Conservation (phyloP, 2,797 vertebrate genomes). For the Semotilus atromaculatus region DNA sequence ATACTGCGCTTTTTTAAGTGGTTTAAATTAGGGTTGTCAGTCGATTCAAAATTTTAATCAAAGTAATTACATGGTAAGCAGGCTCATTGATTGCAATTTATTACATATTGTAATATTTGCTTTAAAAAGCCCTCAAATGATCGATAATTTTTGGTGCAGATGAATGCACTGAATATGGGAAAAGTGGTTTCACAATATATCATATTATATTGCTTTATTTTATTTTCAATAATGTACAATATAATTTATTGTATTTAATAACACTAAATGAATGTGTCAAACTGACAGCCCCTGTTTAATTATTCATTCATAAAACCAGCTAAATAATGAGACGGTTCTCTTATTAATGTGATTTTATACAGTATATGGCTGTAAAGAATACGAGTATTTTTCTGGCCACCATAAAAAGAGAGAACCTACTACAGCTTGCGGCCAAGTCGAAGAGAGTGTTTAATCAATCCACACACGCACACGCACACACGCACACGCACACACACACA, state of each 20-base stretch:
- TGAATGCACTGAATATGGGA: not conserved
- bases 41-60: not conserved
- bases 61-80: slow-evolving; percentile 20
- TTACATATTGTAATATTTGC: not conserved
- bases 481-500: not conserved
- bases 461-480: not conserved
- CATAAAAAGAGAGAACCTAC: slow-evolving; percentile 20
- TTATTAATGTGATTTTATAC: not conserved
- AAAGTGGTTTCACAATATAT: not conserved
- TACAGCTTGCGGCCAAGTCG: not conserved
- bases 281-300: not conserved
- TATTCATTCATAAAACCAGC: not conserved
- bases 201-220: not conserved
- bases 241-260: not conserved
- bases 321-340: not conserved
- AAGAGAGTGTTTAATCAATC: slow-evolving; percentile 30
- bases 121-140: not conserved
- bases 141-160: not conserved
- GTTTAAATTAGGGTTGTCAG: slow-evolving; percentile 17
- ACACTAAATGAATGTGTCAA: not conserved
- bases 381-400: not conserved
- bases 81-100: not conserved
- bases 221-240: too few relatives aligned
- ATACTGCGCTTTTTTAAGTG: not conserved
- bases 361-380: slow-evolving; percentile 10